Conservation (phyloP, 2,888 invertebrate genomes). For the Ophioninae sp. region DNA sequence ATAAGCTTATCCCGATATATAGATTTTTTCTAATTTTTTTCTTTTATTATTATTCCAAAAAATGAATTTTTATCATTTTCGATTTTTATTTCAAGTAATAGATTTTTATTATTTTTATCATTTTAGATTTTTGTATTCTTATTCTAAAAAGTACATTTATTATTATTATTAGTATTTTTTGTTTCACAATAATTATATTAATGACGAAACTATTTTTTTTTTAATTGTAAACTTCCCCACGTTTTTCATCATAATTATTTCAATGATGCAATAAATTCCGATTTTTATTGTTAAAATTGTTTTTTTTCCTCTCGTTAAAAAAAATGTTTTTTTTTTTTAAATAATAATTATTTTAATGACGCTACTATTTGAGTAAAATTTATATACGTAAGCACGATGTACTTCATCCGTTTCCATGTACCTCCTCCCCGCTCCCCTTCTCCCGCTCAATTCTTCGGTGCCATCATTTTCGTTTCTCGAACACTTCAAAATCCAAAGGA, state of each 20-base stretch:
- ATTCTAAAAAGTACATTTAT: no score
- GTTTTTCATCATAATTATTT: no score
- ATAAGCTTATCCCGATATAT: not conserved
- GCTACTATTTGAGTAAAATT: slow-evolving; percentile 36
- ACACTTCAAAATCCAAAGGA: slow-evolving; percentile 20
- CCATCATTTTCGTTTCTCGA: slow-evolving; percentile 16
- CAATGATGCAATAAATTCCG: no score
- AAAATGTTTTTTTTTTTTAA: not conserved
- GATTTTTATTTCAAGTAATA: not conserved
- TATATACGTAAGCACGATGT: slow-evolving; percentile 4
- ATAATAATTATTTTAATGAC: not conserved
- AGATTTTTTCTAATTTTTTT: not conserved
- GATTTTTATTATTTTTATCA: no score
- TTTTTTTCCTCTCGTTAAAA: no score
- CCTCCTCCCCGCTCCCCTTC: not conserved
- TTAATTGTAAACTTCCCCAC: no score
- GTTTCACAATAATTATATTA: no score
- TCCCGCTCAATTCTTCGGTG: not conserved
- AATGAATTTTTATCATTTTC: not conserved
- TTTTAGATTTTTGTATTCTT: no score
- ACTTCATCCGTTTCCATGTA: not conserved
- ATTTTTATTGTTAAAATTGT: no score
- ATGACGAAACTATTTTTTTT: no score
- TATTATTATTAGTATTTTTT: no score
- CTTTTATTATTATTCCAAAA: not conserved